Evolutionary conservation across 2,113 vertebrate genomes (phyloP).

Genomic region (Gobius niger): DNA sequence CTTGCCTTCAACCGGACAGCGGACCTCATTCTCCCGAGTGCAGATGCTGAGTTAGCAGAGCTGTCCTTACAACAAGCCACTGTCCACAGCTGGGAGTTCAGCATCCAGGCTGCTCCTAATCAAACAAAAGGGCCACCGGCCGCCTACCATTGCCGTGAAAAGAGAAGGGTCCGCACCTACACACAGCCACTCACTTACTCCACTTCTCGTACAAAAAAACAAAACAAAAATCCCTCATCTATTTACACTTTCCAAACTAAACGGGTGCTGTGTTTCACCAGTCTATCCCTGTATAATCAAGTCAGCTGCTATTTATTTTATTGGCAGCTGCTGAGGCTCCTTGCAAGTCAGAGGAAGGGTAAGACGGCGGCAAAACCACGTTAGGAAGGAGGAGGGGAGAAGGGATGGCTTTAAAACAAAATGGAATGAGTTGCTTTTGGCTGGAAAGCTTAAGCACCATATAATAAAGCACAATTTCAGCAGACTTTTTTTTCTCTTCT

Average conservation of each 20-base stretch:
- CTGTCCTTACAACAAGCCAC: constrained; percentile 53
- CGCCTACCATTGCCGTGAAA: constrained; percentile 29
- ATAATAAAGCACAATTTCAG: constrained; percentile 74
- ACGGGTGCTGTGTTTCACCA: constrained; percentile 65
- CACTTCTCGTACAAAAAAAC: constrained; percentile 38
- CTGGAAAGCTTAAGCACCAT: constrained; percentile 53
- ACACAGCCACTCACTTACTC: constrained; percentile 46
- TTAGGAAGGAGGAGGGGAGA: constrained; percentile 59
- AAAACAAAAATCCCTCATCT: constrained; percentile 54
- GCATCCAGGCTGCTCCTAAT: constrained; percentile 23
- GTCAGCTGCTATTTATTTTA: constrained; percentile 71
- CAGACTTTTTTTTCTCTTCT: constrained; percentile 27
- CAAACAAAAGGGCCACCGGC: constrained; percentile 49
- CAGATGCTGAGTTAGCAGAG: constrained; percentile 58
- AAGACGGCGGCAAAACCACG: constrained; percentile 65
- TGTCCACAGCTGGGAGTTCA: constrained; percentile 47
- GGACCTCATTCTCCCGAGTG: constrained; percentile 42
- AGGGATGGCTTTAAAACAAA: constrained; percentile 67
- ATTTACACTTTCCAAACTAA: constrained; percentile 70
- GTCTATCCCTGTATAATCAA: constrained; percentile 74
- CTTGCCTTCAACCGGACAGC: constrained; percentile 45
- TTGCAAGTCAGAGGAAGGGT: constrained; percentile 70
- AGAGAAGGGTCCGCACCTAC: constrained; percentile 13
- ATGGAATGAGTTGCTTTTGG: constrained; percentile 62
- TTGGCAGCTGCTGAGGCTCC: constrained; percentile 62